Percentiles rank a stretch among this genome's conserved stretches.
phyloP scores from a whole-genome alignment of 2,797 vertebrate genomes.

The Harpagifer antarcticus region DNA sequence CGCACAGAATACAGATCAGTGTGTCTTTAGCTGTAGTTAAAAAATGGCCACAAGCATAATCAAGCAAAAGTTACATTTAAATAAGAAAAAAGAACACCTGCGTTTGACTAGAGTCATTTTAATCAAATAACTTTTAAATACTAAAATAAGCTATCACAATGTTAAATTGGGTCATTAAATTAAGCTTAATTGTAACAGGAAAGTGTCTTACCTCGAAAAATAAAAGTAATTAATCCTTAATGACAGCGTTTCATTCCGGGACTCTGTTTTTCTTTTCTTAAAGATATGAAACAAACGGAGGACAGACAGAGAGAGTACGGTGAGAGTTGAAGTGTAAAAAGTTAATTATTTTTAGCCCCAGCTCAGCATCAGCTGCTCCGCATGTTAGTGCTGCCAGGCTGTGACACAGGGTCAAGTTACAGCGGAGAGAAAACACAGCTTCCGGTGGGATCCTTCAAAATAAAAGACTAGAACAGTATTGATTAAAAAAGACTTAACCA shows the following conservation, averaged over 20 bases:
- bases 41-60: no score
- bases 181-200: not conserved
- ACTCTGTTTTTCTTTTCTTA: conserved; percentile 2
- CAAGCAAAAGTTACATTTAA: no score
- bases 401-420: not conserved
- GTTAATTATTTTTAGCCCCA: conserved; percentile 86
- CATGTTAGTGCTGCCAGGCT: conserved; percentile 52
- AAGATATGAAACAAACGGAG: conserved; percentile 9
- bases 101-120: not conserved
- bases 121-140: not conserved
- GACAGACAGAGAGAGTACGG: conserved; percentile 28
- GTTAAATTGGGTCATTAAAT: not conserved
- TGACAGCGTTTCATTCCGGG: conserved; percentile 69
- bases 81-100: not conserved
- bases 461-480: conserved; percentile 29
- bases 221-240: conserved; percentile 53
- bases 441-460: conserved; percentile 28
- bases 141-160: accelerated
- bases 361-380: conserved; percentile 80
- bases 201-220: conserved; percentile 57
- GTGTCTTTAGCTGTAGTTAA: no score
- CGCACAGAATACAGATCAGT: no score
- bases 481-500: no score
- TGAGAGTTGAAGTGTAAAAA: conserved; percentile 42
- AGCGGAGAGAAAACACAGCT: accelerated